phyloP scores from a whole-genome alignment of 2,888 invertebrate genomes.

The Myathropa florea region DNA sequence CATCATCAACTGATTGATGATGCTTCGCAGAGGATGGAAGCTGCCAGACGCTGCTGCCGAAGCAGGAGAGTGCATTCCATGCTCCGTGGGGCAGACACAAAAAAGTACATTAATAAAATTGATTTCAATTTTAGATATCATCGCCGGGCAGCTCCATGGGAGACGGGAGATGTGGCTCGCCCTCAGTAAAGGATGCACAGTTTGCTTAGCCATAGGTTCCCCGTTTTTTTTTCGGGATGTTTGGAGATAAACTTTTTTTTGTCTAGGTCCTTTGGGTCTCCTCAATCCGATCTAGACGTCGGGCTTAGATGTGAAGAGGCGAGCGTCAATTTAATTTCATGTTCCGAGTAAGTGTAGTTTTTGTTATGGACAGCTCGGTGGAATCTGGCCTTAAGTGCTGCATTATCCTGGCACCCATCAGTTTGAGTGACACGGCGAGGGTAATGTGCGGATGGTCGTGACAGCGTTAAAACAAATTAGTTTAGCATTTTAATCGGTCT shows the following conservation, averaged over 20 bases:
- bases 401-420: constrained; percentile 6
- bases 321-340: constrained; percentile 57
- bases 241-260: not conserved
- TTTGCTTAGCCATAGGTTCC: constrained; percentile 18
- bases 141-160: constrained; percentile 11
- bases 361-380: not conserved
- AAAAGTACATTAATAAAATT: constrained; percentile 69
- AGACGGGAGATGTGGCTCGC: not conserved
- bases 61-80: constrained; percentile 37
- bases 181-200: constrained; percentile 5
- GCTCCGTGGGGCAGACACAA: constrained; percentile 51
- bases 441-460: not conserved
- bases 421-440: not conserved
- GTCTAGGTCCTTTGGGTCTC: not conserved
- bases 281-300: not conserved
- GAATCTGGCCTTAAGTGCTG: constrained; percentile 21
- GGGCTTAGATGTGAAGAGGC: constrained; percentile 3
- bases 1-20: constrained; percentile 61
- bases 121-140: constrained; percentile 71
- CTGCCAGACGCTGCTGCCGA: not conserved
- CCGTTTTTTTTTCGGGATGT: not conserved
- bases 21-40: constrained; percentile 2
- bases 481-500: constrained; percentile 25
- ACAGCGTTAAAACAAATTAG: constrained; percentile 23
- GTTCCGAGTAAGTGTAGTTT: constrained; percentile 6